A percentile compares a stretch with the other conserved stretches of the same genome.
These are phyloP conservation scores for Magallana nippona DNA, from an alignment of 2,888 invertebrate genomes.

Conservation along the genomic window DNA sequence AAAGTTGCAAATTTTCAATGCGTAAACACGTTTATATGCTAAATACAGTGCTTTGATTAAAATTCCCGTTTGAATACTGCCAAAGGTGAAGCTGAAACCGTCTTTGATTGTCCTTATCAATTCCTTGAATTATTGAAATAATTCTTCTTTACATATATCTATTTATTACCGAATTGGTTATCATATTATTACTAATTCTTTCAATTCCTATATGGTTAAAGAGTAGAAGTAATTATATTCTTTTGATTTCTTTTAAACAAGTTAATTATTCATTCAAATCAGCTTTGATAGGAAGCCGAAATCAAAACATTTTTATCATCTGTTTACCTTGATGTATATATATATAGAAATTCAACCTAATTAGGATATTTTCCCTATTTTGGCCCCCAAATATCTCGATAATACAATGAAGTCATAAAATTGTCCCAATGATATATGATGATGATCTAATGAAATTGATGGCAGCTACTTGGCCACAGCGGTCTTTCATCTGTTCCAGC, in stretches of 20 bases:
- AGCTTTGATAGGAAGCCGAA: too few species aligned
- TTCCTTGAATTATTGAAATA: not conserved
- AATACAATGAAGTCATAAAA: slow-evolving; percentile 17
- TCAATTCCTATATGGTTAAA: not conserved
- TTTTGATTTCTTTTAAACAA: not conserved
- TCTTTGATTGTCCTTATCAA: not conserved
- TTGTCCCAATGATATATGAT: slow-evolving; percentile 9
- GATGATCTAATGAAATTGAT: slow-evolving; percentile 35
- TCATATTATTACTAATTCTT: not conserved
- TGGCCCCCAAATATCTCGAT: slow-evolving; percentile 1
- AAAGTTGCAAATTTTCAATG: not conserved
- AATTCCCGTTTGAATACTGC: not conserved
- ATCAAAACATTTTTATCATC: too few species aligned
- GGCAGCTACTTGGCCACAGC: slow-evolving; percentile 3
- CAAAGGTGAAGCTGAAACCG: not conserved
- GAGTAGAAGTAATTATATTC: not conserved
- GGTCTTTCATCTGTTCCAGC: slow-evolving; percentile 12
- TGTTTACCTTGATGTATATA: not conserved
- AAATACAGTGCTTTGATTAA: not conserved
- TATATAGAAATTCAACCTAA: not conserved
- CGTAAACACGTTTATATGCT: not conserved
- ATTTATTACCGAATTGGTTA: not conserved
- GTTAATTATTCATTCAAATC: too few species aligned
- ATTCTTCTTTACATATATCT: too few species aligned
- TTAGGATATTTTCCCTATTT: not conserved